Percentiles rank a stretch among this genome's conserved stretches.
phyloP scores from a whole-genome alignment of 2,888 invertebrate species.

The Pterostichus niger region DNA sequence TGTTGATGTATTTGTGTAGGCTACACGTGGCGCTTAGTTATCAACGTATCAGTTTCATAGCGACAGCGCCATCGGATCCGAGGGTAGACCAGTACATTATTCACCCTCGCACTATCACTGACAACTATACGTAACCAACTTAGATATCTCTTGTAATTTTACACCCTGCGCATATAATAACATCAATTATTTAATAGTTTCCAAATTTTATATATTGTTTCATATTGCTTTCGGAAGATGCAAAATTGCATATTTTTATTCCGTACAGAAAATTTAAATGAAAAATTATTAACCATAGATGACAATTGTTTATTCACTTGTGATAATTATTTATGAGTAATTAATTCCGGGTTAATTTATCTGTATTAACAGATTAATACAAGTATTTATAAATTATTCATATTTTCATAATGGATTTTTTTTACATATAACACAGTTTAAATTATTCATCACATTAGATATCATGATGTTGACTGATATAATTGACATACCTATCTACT shows the following conservation, averaged over 20 bases:
- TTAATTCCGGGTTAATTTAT: too few species aligned
- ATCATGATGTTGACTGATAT: too few species aligned
- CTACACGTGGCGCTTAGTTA: constrained; percentile 62
- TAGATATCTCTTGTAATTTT: constrained; percentile 49
- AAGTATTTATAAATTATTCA: too few species aligned
- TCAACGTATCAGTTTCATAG: constrained; percentile 61
- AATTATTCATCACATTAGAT: too few species aligned
- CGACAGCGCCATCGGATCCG: constrained; percentile 51
- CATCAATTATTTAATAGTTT: constrained; percentile 34
- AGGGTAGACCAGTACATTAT: constrained; percentile 43
- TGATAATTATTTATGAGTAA: too few species aligned
- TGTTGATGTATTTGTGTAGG: constrained; percentile 26
- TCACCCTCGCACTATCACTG: constrained; percentile 18
- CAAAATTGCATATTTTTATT: too few species aligned
- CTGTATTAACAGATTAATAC: too few species aligned
- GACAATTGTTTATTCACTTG: background rate
- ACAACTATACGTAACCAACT: constrained; percentile 3
- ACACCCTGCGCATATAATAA: constrained; percentile 3
- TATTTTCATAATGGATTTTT: too few species aligned
- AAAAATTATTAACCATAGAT: background rate
- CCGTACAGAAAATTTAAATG: background rate
- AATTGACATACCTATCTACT: too few species aligned
- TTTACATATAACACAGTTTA: too few species aligned
- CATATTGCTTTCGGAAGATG: too few species aligned
- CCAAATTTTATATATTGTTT: background rate